These are phyloP conservation scores for Phalanger gymnotis DNA, from an alignment of 2,797 vertebrate species.

Conservation along the genomic window DNA sequence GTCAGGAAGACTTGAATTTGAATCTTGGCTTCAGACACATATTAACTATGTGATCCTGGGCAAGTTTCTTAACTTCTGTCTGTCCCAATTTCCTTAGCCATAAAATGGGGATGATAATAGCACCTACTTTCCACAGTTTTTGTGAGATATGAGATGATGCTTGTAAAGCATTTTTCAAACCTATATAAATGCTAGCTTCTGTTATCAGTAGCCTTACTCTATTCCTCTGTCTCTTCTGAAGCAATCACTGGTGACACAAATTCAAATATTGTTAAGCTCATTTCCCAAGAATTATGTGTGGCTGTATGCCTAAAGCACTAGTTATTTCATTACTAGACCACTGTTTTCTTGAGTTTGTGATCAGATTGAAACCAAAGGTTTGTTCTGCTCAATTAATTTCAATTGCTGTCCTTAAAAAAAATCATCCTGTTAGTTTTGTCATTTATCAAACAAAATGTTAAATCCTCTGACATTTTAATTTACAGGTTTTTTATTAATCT, in stretches of 20 bases:
- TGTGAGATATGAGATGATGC: not conserved
- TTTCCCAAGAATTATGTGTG: not conserved
- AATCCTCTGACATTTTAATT: slow-evolving; percentile 79
- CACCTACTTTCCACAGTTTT: not conserved
- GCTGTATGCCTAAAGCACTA: not conserved
- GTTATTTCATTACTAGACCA: not conserved
- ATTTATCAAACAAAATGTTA: slow-evolving; percentile 72
- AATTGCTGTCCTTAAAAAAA: not conserved
- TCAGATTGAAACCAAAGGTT: not conserved
- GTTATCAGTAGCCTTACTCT: not conserved
- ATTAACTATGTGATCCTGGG: not conserved
- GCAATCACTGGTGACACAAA: not conserved
- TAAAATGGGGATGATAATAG: not conserved
- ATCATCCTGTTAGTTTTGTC: not conserved
- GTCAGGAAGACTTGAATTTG: not conserved
- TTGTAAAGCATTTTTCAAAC: not conserved
- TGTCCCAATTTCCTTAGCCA: not conserved
- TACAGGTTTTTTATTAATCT: slow-evolving; percentile 73
- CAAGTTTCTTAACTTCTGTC: not conserved
- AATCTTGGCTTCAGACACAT: not conserved
- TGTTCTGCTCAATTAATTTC: not conserved
- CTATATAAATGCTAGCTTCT: not conserved
- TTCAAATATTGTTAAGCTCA: not conserved
- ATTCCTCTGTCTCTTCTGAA: not conserved
- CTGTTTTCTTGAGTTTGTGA: not conserved